Evolutionary conservation across 64 coral and sea anemone genomes (phyloP).

Genomic region (Actinia tenebrosa): DNA sequence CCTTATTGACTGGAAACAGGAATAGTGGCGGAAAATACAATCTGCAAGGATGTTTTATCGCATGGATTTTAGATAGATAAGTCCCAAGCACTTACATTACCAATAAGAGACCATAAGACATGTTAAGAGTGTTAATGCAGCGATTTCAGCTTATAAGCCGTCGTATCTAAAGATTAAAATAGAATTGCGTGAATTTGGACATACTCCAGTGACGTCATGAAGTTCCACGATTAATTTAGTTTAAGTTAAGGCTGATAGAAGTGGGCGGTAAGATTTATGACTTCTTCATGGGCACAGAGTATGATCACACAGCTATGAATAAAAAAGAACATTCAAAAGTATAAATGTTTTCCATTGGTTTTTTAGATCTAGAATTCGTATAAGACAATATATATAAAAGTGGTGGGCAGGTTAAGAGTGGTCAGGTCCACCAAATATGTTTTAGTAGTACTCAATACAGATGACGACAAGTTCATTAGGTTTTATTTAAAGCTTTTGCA

Average conservation of each 20-base stretch:
- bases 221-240: neutral
- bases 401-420: too few relatives aligned
- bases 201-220: neutral
- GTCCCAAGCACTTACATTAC: neutral
- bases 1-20: neutral
- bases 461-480: neutral
- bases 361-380: too few relatives aligned
- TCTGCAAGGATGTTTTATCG: neutral
- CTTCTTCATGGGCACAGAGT: neutral
- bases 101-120: neutral
- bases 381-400: too few relatives aligned
- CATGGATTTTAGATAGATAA: neutral
- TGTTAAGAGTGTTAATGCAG: slow-evolving; percentile 2
- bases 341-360: neutral
- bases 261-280: neutral
- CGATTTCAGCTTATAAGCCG: neutral
- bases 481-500: neutral
- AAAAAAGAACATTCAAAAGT: neutral
- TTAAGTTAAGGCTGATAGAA: neutral
- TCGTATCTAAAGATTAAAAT: neutral
- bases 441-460: neutral
- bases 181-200: neutral
- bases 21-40: neutral
- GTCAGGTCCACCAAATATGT: too few relatives aligned
- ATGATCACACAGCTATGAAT: neutral